Evolutionary conservation across 23 tunicate species (phyloP).

Genomic region (Halocynthia aurantium): DNA sequence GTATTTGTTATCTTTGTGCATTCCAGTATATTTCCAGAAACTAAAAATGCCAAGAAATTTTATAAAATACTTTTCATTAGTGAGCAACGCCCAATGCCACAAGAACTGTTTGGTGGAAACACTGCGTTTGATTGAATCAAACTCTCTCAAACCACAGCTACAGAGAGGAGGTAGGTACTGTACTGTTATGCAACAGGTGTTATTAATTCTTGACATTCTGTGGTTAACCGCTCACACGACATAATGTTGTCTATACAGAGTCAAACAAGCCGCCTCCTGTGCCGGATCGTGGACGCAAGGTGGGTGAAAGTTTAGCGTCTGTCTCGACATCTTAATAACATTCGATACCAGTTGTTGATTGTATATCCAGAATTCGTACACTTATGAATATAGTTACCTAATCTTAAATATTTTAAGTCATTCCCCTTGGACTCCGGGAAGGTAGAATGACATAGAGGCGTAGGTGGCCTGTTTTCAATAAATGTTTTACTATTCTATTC

Average conservation of each 20-base stretch:
- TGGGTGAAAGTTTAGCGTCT: neutral
- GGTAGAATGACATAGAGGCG: too few species aligned
- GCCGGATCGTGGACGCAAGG: constrained; percentile 7
- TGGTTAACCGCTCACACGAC: neutral
- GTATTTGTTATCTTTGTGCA: neutral
- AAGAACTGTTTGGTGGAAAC: constrained; percentile 47
- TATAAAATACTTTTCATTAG: constrained; percentile 15
- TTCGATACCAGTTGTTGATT: too few species aligned
- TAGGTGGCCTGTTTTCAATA: too few species aligned
- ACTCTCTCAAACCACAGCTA: neutral
- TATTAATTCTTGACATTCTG: neutral
- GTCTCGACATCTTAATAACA: too few species aligned
- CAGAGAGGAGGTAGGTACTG: too few species aligned
- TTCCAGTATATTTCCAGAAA: neutral
- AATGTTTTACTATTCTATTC: too few species aligned
- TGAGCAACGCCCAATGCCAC: constrained; percentile 50
- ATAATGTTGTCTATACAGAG: too few species aligned
- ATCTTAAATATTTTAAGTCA: too few species aligned
- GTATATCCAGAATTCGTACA: too few species aligned
- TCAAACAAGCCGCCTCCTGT: constrained; percentile 7
- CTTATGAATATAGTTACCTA: too few species aligned
- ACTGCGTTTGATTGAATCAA: constrained; percentile 41
- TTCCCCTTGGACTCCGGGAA: too few species aligned
- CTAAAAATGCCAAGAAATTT: neutral
- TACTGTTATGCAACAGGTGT: neutral